Percentiles rank a stretch among this genome's conserved stretches.
Evolutionary conservation across 1,140 invertebrate genomes (phyloP).

Genomic region (Leptinotarsa undecemlineata): DNA sequence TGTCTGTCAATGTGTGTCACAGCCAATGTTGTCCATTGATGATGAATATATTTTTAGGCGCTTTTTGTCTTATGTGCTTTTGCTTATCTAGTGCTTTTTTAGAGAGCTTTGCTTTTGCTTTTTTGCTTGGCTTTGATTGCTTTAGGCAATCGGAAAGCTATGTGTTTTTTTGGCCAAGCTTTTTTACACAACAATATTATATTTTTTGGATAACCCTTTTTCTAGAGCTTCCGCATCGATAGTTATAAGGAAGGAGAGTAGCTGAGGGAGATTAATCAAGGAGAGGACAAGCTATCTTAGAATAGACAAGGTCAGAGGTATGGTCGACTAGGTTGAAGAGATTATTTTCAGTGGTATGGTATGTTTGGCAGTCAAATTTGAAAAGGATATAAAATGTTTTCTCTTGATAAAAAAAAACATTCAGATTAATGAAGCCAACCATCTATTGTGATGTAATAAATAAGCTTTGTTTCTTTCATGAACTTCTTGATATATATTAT

Average conservation of each 20-base stretch:
- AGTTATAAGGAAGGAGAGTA: conserved; percentile 35
- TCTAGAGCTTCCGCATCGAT: conserved; percentile 51
- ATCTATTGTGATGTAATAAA: too few relatives aligned
- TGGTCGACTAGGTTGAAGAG: neutral
- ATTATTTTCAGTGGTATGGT: neutral
- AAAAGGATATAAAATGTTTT: too few relatives aligned
- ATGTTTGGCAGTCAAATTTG: too few relatives aligned
- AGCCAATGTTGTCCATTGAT: conserved; percentile 21
- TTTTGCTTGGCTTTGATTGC: conserved; percentile 45
- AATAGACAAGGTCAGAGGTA: neutral
- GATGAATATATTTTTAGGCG: conserved; percentile 21
- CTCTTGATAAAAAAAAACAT: too few relatives aligned
- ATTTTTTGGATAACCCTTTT: conserved; percentile 52
- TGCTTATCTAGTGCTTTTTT: conserved; percentile 41
- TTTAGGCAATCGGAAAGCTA: conserved; percentile 37
- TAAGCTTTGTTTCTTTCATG: too few relatives aligned
- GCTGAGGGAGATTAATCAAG: conserved; percentile 21
- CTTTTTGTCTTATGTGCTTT: conserved; percentile 41
- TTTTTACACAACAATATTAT: conserved; percentile 39
- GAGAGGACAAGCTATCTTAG: neutral
- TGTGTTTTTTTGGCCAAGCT: conserved; percentile 40
- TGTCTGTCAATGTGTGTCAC: conserved; percentile 40
- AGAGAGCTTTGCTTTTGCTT: conserved; percentile 49
- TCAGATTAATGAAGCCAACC: too few relatives aligned
- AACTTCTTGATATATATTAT: too few relatives aligned